Percentiles rank a stretch among this genome's conserved stretches.
Conservation (phyloP, 2,797 vertebrate species). For the Rhinatrema bivittatum region DNA sequence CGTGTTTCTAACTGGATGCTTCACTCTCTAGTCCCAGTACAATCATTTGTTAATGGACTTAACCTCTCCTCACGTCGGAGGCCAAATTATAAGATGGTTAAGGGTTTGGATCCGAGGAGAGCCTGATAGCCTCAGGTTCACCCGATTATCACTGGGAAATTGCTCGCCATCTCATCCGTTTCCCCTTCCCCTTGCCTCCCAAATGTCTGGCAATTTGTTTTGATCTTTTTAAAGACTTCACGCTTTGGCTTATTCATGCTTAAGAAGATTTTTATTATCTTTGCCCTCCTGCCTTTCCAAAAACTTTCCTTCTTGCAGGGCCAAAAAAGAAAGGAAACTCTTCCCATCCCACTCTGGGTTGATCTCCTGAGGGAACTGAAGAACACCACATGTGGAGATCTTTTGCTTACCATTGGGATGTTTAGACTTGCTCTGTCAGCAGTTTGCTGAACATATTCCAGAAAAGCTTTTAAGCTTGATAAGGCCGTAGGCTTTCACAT, state of each 20-base stretch:
- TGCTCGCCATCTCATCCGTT: fast-evolving
- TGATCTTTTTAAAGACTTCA: fast-evolving
- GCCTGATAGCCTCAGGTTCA: too few relatives aligned
- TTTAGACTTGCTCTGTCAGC: slow-evolving; percentile 77
- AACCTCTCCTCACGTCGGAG: too few relatives aligned
- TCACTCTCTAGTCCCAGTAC: too few relatives aligned
- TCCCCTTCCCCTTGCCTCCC: background rate
- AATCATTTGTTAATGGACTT: too few relatives aligned
- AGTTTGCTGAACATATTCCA: slow-evolving; percentile 76
- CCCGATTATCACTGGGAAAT: background rate
- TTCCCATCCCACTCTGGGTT: slow-evolving; percentile 8
- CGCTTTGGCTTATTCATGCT: background rate
- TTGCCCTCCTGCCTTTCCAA: background rate
- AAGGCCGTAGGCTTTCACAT: slow-evolving; percentile 53
- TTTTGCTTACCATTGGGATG: slow-evolving; percentile 55
- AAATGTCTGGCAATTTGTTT: background rate
- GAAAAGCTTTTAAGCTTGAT: slow-evolving; percentile 85
- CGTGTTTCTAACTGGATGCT: too few relatives aligned
- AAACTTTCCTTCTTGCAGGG: background rate
- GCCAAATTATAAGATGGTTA: too few relatives aligned
- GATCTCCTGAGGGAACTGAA: slow-evolving; percentile 35
- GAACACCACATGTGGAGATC: slow-evolving; percentile 59
- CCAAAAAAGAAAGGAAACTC: background rate
- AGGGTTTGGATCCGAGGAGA: too few relatives aligned
- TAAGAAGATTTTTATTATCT: fast-evolving